These are phyloP conservation scores for Helicorthomorpha holstii DNA, from an alignment of 1,140 invertebrate species.

Conservation along the genomic window DNA sequence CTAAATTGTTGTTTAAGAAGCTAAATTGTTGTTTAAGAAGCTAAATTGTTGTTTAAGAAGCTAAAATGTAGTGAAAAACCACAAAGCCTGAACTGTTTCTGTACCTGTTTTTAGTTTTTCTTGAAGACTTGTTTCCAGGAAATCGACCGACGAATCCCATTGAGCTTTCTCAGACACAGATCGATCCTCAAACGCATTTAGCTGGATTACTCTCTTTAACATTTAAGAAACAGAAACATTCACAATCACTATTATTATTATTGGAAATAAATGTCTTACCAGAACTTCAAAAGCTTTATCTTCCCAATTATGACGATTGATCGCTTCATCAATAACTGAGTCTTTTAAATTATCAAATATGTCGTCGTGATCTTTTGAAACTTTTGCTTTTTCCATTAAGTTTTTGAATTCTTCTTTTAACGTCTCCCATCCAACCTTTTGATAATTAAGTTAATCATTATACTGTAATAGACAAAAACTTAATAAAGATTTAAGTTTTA, in stretches of 20 bases:
- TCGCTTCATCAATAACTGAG: slow-evolving; percentile 70
- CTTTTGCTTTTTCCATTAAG: slow-evolving; percentile 54
- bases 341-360: slow-evolving; percentile 81
- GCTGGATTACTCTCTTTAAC: slow-evolving; percentile 81
- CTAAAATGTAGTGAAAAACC: no score
- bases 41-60: no score
- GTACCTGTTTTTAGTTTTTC: slow-evolving; percentile 46
- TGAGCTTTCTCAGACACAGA: slow-evolving; percentile 76
- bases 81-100: no score
- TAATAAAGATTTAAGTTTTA: slow-evolving; percentile 16
- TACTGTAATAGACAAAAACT: background rate
- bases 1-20: no score
- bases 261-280: slow-evolving; percentile 23
- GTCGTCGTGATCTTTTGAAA: slow-evolving; percentile 57
- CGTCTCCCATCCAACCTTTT: slow-evolving; percentile 64
- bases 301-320: slow-evolving; percentile 81
- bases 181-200: slow-evolving; percentile 86
- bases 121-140: slow-evolving; percentile 67
- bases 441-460: background rate
- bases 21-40: no score
- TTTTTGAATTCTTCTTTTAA: slow-evolving; percentile 67
- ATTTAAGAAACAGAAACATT: no score
- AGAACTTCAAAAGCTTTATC: slow-evolving; percentile 49
- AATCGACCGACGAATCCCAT: slow-evolving; percentile 84
- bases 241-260: no score